Base-by-base conservation (phyloP, 2,113 vertebrate species). In the Saguinus imperator region DNA sequence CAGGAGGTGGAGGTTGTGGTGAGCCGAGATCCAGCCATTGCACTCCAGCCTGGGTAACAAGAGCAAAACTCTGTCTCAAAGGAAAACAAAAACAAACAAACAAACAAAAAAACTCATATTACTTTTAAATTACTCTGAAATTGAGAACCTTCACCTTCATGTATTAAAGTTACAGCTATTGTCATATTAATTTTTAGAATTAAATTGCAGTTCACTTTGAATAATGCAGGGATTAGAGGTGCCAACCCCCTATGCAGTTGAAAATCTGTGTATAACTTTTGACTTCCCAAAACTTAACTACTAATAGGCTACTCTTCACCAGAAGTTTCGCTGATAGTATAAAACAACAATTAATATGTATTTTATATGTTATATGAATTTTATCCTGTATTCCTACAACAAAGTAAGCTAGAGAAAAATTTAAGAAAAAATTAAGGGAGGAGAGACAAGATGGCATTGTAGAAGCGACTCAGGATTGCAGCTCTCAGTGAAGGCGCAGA, bases 61-160 rank as follows among this genome's bases (percentile, higher is more conserved):
- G 43, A 43, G 43, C 43, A 43, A 43, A 43, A 43, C 43, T 43
- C 43, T 43, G 43, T 43, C 43, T 43, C 43, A 43, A 43, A 43
- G 37, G 37, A 40, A 40, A 40, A 40, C 37, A 40, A 40, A 40
- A 40, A 40, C 37, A 40, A 40, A 40, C 37, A 40, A 43, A 43
- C 4, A 43, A 43, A 43, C 4, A 43, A 43, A 43, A 43, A 43
- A 82, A 37, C 8, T 97, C n/a, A 20, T 85, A 2, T 57, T 94
- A 40, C 11, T 97, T 92, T 81, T 70, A 85, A 95, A 66, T 83
- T 68, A 76, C n/a, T 50, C 6, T 87, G 32, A 97, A 94, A 96
- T 23, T 97, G 52, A 92, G 13, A 48, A 13, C 50, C 12, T 94
- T 87, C 10, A 92, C 10, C 29, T 91, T 95, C 85, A 93, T 75